A percentile compares a stretch with the other conserved stretches of the same genome.
Evolutionary conservation across 2,888 invertebrate genomes (phyloP).

Genomic region (Anoncus sp.): DNA sequence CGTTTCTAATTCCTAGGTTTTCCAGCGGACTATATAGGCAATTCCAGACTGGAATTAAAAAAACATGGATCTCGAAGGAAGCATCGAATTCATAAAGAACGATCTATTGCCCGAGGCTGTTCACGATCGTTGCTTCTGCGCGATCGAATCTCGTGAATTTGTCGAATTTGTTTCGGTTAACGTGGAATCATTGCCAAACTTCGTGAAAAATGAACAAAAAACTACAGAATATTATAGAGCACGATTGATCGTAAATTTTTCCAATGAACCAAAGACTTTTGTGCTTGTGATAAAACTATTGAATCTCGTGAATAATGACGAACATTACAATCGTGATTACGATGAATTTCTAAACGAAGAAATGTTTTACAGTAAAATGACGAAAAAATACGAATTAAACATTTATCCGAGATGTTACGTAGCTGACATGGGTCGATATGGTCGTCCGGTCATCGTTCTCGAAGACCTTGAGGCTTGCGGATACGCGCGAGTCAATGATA

Average conservation of each 20-base stretch:
- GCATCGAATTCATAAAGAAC: conserved; percentile 71
- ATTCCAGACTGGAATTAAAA: neutral
- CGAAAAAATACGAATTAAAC: conserved; percentile 65
- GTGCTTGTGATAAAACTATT: conserved; percentile 75
- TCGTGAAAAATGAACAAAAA: neutral
- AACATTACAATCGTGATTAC: conserved; percentile 51
- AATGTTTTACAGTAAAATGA: conserved; percentile 76
- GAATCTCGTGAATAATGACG: conserved; percentile 43
- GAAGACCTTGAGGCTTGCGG: conserved; percentile 75
- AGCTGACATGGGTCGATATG: conserved; percentile 77
- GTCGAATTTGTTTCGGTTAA: conserved; percentile 75
- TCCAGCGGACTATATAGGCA: neutral
- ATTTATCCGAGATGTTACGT: conserved; percentile 74
- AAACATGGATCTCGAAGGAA: conserved; percentile 60
- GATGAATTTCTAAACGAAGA: conserved; percentile 77
- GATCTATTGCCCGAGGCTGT: conserved; percentile 78
- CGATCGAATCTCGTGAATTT: conserved; percentile 77
- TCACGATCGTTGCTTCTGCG: conserved; percentile 78
- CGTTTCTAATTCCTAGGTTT: neutral
- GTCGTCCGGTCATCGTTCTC: conserved; percentile 75
- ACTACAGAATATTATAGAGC: conserved; percentile 69
- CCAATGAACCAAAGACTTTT: conserved; percentile 72
- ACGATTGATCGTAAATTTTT: conserved; percentile 72
- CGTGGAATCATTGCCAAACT: conserved; percentile 62
- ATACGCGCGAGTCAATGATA: conserved; percentile 62